Evolutionary conservation across 2,113 vertebrate species (phyloP), one percentile per base, ranked within the genome.

Genomic region (Amia ocellicauda): DNA sequence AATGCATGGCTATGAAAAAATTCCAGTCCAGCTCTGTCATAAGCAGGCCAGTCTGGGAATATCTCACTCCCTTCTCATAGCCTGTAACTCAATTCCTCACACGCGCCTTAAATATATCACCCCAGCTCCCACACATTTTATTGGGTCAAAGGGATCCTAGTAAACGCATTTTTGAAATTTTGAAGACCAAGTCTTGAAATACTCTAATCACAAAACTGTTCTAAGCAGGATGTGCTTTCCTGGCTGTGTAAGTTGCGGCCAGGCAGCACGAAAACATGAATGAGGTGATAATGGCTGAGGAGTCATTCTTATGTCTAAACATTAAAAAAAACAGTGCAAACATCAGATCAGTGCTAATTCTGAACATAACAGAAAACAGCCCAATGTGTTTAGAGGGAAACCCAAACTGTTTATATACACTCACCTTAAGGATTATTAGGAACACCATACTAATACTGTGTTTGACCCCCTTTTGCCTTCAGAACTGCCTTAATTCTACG

Each of bases 1-100:
- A 47, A 17, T 47, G n/a, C 14, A n/a, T 58, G 54, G 8, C 16
- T 3, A 41, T 55, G 29, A 63, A 54, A 41, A 62, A 63, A 63
- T 55, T 42, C 36, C 62, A 55, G 17, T 47, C 8, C 23, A 16
- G 16, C 20, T 63, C 40, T 2, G 31, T 55, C 62, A 63, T 55
- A 8, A 23, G 50, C 62, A 19, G 7, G 1, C 40, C 51, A 22
- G 52, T 4, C 22, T 5, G 9, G 13, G 22, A 10, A 47, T 47
- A 14, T 14, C 13, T n/a, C 13, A 53, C 62, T 28, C 47, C 20
- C 14, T 14, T 22, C 29, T 23, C 60, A 41, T 1, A n/a, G 17
- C 22, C 40, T 54, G 41, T 17, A 11, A 22, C 9, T 29, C 53
- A 31, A 29, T 31, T 29, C 42, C 28, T 43, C 23, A 41, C 24